phyloP scores from a whole-genome alignment of 2,113 vertebrate species.

The Tichodroma muraria region DNA sequence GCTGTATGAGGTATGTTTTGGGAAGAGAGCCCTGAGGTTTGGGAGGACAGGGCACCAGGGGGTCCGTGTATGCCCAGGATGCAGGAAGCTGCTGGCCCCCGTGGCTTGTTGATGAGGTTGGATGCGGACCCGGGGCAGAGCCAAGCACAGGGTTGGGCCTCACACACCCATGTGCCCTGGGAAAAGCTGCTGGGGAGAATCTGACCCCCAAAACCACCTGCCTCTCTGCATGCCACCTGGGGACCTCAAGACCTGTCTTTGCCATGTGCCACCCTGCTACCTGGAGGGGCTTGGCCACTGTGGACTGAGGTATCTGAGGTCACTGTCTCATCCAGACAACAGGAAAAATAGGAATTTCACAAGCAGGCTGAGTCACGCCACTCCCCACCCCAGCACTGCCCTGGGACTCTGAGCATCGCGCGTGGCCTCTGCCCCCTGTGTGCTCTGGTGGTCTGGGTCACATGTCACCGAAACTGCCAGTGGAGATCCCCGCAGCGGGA shows the following conservation, averaged over 20 bases:
- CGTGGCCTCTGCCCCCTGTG: not conserved
- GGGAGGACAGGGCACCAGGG: rapidly evolving
- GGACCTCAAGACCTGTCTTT: not conserved
- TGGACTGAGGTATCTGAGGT: not conserved
- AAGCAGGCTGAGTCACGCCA: not conserved
- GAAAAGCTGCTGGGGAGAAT: not conserved
- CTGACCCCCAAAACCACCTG: not conserved
- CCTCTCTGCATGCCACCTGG: rapidly evolving
- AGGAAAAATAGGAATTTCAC: conserved; percentile 16
- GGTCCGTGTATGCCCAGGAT: not conserved
- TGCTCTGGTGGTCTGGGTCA: rapidly evolving
- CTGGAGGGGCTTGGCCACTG: not conserved
- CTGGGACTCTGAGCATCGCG: not conserved
- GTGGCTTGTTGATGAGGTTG: rapidly evolving
- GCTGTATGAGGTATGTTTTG: rapidly evolving
- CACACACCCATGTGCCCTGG: rapidly evolving
- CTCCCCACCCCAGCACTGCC: not conserved
- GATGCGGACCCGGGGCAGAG: rapidly evolving
- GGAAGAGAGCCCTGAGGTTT: not conserved
- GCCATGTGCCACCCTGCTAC: not conserved
- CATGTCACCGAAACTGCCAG: not conserved
- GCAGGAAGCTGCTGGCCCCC: not conserved
- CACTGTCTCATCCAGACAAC: not conserved
- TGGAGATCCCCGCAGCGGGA: rapidly evolving
- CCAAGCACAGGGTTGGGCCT: not conserved